Base-by-base conservation (phyloP, 2,888 invertebrate genomes). In the Lordiphosa andalusiaca region DNA sequence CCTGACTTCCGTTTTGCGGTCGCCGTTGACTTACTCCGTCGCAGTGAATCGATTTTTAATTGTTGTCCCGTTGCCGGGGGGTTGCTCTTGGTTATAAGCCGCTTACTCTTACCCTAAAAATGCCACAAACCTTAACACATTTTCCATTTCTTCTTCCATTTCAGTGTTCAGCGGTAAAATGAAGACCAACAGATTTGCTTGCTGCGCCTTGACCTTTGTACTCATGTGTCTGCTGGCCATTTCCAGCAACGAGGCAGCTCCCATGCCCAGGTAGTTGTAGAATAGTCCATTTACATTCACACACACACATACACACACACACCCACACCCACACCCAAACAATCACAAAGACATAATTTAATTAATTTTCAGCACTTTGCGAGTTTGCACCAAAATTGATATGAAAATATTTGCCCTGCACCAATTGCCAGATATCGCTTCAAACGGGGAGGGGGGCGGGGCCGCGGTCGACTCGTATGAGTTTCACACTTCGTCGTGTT, bases 191-290 rank as follows among this genome's bases (percentile, higher is more conserved):
- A 84, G 84, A 77, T 69, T 85, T 50, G 71, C 83, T 49, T 77
- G 77, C 71, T 82, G 85, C 60, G 68, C 85, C 57, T 71, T 88
- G 54, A 82, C 86, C 21, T 60, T 88, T 44, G 64, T 87, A 52
- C 80, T 84, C 50, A 67, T 88, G 46, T 87, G 86, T 48, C 69
- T 89, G 69, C 64, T 88, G 60, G 67, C 88, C 56, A 67, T 90
- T 53, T 82, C 87, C 38, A 77, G 88, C 59, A 84, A 74, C 60
- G 87, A 90, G 59, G 86, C 86, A 30, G 89, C 88, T 12, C 89
- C 88, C 49, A 85, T 89, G 85, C 88, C 88, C 86, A 89, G 90
- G 90, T 90, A 89, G 89, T 89, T 85, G 88, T 90, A 88, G 13
- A 64, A 53, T 58, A 55, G 42, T 77, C 37, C 33, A 21, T 41